phyloP scores from a whole-genome alignment of 2,797 vertebrate species.

The Echiichthys vipera region DNA sequence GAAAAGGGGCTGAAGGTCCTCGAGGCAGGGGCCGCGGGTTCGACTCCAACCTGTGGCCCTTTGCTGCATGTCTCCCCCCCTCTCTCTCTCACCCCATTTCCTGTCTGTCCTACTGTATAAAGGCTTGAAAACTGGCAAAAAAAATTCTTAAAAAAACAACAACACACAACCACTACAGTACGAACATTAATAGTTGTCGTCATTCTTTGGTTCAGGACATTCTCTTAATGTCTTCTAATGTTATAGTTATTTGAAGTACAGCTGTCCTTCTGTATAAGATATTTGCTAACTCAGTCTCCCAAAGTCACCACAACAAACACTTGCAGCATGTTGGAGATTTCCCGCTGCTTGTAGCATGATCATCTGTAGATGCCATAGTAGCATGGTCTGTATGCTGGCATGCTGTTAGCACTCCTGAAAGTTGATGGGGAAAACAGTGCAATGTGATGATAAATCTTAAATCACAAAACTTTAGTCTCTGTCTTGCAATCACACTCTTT shows the following conservation, averaged over 20 bases:
- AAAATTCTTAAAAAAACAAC: too few relatives aligned
- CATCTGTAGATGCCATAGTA: constrained; percentile 9
- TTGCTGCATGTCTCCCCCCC: too few relatives aligned
- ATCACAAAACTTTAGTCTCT: constrained; percentile 14
- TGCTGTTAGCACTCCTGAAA: constrained; percentile 3
- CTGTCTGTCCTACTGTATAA: too few relatives aligned
- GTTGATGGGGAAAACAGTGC: not conserved
- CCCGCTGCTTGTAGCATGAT: constrained; percentile 42
- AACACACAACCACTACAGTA: too few relatives aligned
- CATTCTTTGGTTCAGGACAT: not conserved
- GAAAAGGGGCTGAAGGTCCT: too few relatives aligned
- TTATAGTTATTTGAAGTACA: not conserved
- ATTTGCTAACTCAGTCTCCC: not conserved
- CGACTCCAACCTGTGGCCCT: too few relatives aligned
- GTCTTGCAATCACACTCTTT: not conserved
- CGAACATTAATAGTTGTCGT: not conserved
- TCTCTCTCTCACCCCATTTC: too few relatives aligned
- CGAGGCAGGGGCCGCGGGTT: too few relatives aligned
- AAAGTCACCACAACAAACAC: not conserved
- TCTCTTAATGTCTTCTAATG: not conserved
- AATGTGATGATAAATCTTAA: not conserved
- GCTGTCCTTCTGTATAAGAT: not conserved
- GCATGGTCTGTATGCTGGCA: constrained; percentile 43
- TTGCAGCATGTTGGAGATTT: constrained; percentile 28
- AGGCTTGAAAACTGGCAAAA: too few relatives aligned